Conservation (phyloP, 2,797 vertebrate species). For the Dipus sagitta region DNA sequence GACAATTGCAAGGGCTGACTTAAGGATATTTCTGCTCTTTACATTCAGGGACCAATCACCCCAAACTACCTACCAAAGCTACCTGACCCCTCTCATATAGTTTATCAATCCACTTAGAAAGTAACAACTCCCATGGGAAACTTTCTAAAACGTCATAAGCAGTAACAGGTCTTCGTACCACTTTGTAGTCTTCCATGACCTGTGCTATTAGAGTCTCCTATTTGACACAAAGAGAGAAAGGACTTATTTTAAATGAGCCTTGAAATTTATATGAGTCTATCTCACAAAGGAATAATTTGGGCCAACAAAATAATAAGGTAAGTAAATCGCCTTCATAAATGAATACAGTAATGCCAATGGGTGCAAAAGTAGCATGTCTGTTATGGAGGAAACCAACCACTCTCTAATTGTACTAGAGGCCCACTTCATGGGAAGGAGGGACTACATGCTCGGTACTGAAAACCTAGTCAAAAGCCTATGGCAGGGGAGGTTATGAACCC, state of each 20-base stretch:
- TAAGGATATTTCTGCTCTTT: no score
- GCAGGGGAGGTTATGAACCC: no score
- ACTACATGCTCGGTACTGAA: no score
- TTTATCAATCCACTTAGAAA: slow-evolving; percentile 54
- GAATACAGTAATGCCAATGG: background rate
- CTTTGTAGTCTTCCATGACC: background rate
- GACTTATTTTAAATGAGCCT: slow-evolving; percentile 15
- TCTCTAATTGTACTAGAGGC: no score
- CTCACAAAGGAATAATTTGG: slow-evolving; percentile 42
- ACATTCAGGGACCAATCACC: no score
- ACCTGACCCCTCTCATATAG: background rate
- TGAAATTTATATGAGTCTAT: slow-evolving; percentile 12
- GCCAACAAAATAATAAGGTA: background rate
- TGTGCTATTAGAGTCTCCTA: background rate
- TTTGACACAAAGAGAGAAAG: slow-evolving; percentile 30
- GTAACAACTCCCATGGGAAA: slow-evolving; percentile 25
- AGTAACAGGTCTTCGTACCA: background rate
- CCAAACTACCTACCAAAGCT: no score
- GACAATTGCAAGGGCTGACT: no score
- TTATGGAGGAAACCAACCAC: no score
- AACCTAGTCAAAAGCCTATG: no score
- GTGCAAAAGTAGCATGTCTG: no score
- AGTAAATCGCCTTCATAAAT: background rate
- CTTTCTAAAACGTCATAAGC: slow-evolving; percentile 19
- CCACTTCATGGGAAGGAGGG: no score